Base-by-base conservation (phyloP, 1,140 invertebrate species). In the Apis dorsata region DNA sequence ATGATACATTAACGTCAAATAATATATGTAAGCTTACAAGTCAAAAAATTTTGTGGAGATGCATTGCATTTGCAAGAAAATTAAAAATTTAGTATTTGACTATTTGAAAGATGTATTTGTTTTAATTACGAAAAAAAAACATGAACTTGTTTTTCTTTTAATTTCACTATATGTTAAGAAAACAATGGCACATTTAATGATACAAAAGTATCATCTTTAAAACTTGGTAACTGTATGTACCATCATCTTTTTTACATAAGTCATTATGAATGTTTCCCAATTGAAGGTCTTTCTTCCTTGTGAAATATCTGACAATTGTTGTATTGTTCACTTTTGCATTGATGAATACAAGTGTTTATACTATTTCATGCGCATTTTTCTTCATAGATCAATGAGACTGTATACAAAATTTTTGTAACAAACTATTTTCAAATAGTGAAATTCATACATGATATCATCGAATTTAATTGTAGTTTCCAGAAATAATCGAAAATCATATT, bases 1-100 rank as follows among this genome's bases (percentile, higher is more conserved):
- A 88, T 88, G 87, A 85, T 73, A 89, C 81, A 89, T 81, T 86
- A 87, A 88, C 75, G 76, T 89, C 77, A 86, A 85, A 85, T 84
- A 82, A 85, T 85, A 76, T 55, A 69, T 86, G 68, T 79, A 86
- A 53, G 81, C 77, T 86, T 88, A 72, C 55, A 70, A 86, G 80
- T 73, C 81, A 69, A 80, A 68, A 15, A 83, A 55, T 71, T 70
- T 65, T 82, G 9, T 75, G 70, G 57, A 77, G 55, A 84, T 81
- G 59, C 68, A 77, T 79, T 28, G 28, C 65, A 63, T 87, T 72
- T 28, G 19, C 72, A 77, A 86, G 72, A 8, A 84, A 78, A 71
- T 55, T 69, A 85, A 86, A 79, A 75, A 86, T 53, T 69, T 24
- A 78, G 55, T 63, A 66, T 77, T 69, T 76, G 17, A 81, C n/a